Base-by-base conservation (phyloP, 2,888 invertebrate species). In the Junonia oenone region DNA sequence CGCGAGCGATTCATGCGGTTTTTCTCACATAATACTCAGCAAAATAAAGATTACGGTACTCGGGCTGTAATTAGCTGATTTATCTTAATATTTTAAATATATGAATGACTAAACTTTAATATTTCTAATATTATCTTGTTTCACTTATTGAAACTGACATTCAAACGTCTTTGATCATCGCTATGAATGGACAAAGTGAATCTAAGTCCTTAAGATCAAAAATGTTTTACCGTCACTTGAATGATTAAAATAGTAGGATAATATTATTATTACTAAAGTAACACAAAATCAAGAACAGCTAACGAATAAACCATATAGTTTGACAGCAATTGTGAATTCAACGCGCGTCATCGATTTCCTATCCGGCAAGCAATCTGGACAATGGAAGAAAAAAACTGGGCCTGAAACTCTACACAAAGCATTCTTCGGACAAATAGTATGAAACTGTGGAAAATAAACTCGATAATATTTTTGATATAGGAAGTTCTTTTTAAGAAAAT, bases 1-100 rank as follows among this genome's bases (percentile, higher is more conserved):
- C 79, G 71, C 76, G 76, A 76, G 69, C 78, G 76, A 83, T 83
- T 83, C 81, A 76, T 78, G 72, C 76, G 76, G 80, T 80, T 82
- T 40, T 79, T 77, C 83, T 79, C 77, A 75, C 75, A 69, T 71
- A 73, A 75, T 75, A 78, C 78, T 81, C 59, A 57, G 56, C 51
- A 51, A 48, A 56, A 55, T 55, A 46, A 74, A 72, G 73, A 71
- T 68, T 71, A 67, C 66, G 67, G 71, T 66, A 65, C 71, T 73
- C 75, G 71, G 66, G 66, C 71, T 73, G 76, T 81, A 82, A 84
- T 85, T 83, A 82, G 76, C 79, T 75, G 45, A 45, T 43, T 26
- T 27, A 37, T 43, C 54, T 46, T 53, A 33, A 43, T 22, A 43
- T 40, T 38, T 52, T 6, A 35, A 2, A 2, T 29, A 0, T 29